Evolutionary conservation across 2,113 vertebrate species (phyloP), one percentile per base, ranked within the genome.

Genomic region (Toxostoma redivivum): DNA sequence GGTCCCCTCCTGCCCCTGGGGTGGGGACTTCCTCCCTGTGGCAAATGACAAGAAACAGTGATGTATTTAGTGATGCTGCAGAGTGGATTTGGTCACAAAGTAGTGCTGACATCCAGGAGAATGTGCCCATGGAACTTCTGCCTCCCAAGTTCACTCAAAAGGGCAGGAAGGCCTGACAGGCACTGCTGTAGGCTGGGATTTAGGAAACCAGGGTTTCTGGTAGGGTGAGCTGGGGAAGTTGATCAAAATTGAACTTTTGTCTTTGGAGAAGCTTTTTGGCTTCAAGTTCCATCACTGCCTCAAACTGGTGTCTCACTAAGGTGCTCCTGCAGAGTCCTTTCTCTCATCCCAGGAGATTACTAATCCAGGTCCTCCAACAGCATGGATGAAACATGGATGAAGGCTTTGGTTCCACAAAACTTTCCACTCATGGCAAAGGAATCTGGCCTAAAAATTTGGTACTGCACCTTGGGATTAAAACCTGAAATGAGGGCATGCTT

Each of bases 1-100:
- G 98, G 96, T 0, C 62, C 97, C 45, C 95, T 98, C 84, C 62
- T 98, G 74, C 97, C 97, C 96, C 95, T 96, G 11, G 79, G 47
- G 42, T 96, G 94, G 35, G 97, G 57, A 13, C 94, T 93, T 37
- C 91, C 35, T 47, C 84, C 97, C 77, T 79, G 95, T 98, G 98
- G 92, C 23, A 80, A 86, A 42, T 5, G 22, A 35, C n/a, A 73
- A 61, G 3, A 50, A 62, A 57, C 8, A 37, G 47, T 0, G 16
- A 91, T 65, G 5, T 15, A 23, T 24, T 80, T 48, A 35, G 28
- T 45, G 51, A 9, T 22, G 19, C 37, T 61, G 62, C 23, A 33
- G 50, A 14, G 60, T 1, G 19, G 42, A 45, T 53, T 42, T 60
- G 38, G 15, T 56, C 47, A 30, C 47, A 42, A 48, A 80, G 31